Percentiles rank a stretch among this genome's conserved stretches.
Evolutionary conservation across 2,888 invertebrate species (phyloP).

Genomic region (Gandaritis pyraliata): DNA sequence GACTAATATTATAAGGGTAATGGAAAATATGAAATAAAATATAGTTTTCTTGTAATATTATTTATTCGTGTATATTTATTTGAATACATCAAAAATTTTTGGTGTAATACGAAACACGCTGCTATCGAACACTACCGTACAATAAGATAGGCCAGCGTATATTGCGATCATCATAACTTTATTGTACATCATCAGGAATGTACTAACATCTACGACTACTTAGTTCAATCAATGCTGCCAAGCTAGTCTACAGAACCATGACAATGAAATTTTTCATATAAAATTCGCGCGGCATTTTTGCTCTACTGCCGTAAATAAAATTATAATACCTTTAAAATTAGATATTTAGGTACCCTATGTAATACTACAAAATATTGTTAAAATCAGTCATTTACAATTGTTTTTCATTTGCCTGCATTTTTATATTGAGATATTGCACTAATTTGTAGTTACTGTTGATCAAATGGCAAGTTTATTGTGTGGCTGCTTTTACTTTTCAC

Average conservation of each 20-base stretch:
- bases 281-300: slow-evolving; percentile 22
- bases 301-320: slow-evolving; percentile 19
- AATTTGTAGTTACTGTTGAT: slow-evolving; percentile 14
- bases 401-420: slow-evolving; percentile 48
- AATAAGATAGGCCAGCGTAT: slow-evolving; percentile 61
- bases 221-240: slow-evolving; percentile 54
- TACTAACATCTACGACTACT: slow-evolving; percentile 73
- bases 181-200: slow-evolving; percentile 81
- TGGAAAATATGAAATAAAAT: slow-evolving; percentile 38
- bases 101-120: slow-evolving; percentile 78
- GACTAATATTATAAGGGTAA: neutral
- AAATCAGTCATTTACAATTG: slow-evolving; percentile 79
- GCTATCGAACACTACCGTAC: slow-evolving; percentile 53
- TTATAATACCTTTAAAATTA: slow-evolving; percentile 55
- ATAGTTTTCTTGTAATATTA: slow-evolving; percentile 59
- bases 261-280: slow-evolving; percentile 7
- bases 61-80: slow-evolving; percentile 78
- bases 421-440: slow-evolving; percentile 51
- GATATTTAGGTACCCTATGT: slow-evolving; percentile 51
- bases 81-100: slow-evolving; percentile 79
- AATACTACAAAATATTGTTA: slow-evolving; percentile 68
- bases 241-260: slow-evolving; percentile 8
- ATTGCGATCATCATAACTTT: slow-evolving; percentile 59
- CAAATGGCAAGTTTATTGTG: slow-evolving; percentile 15
- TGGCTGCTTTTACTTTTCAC: slow-evolving; percentile 7